Conservation (phyloP, 1,140 invertebrate genomes). For the Bombus waltoni region DNA sequence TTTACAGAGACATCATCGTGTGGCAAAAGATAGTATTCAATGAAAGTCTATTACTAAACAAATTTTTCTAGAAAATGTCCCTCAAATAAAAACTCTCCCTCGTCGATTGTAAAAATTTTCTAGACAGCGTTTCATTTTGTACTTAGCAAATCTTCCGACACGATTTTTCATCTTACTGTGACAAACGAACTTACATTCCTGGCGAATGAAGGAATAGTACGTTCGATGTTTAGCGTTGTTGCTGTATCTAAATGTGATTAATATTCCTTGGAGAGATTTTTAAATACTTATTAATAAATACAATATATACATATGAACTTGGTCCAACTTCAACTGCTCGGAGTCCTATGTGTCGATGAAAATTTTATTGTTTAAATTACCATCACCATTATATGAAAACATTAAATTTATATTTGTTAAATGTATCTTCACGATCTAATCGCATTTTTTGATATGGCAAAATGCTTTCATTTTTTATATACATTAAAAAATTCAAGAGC, state of each 20-base stretch:
- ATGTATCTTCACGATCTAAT: not conserved
- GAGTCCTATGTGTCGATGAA: not conserved
- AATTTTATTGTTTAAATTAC: constrained; percentile 11
- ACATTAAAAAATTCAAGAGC: not conserved
- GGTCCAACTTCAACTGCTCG: constrained; percentile 4
- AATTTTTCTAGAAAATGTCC: constrained; percentile 43
- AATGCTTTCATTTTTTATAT: constrained; percentile 12
- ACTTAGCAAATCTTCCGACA: constrained; percentile 26
- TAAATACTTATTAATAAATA: constrained; percentile 13
- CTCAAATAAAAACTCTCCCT: not conserved
- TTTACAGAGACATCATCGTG: constrained; percentile 45
- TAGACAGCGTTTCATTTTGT: constrained; percentile 41
- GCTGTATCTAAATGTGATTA: constrained; percentile 31
- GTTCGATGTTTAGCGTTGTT: constrained; percentile 25
- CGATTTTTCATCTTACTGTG: constrained; percentile 25
- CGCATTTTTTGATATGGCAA: constrained; percentile 31
- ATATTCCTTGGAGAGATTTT: not conserved
- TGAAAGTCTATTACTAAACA: constrained; percentile 48
- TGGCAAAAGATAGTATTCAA: constrained; percentile 58
- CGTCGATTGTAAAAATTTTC: constrained; percentile 28
- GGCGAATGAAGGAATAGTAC: constrained; percentile 11
- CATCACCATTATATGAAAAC: constrained; percentile 4
- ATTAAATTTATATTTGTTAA: constrained; percentile 5
- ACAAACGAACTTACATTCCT: constrained; percentile 37
- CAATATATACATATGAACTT: not conserved